These are phyloP conservation scores for Nomada goodeniana DNA, from an alignment of 2,888 invertebrate species.

Conservation along the genomic window DNA sequence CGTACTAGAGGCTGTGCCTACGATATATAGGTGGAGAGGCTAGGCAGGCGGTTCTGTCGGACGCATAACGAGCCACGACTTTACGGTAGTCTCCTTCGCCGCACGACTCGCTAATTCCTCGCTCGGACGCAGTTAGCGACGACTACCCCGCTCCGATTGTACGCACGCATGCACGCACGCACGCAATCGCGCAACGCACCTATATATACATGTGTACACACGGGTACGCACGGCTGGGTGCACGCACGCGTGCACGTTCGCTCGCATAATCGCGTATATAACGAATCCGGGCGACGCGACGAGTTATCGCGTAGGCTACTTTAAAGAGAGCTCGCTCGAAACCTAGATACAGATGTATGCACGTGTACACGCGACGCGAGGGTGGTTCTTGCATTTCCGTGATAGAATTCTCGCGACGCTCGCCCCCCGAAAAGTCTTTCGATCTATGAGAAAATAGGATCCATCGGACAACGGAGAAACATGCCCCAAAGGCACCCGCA, in stretches of 20 bases:
- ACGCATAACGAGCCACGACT: constrained; percentile 61
- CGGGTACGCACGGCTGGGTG: constrained; percentile 4
- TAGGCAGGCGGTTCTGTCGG: constrained; percentile 32
- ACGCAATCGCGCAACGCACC: constrained; percentile 37
- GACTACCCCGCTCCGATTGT: constrained; percentile 35
- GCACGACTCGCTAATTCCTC: constrained; percentile 69
- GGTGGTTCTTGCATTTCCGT: no score
- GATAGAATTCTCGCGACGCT: no score
- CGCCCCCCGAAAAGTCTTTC: no score
- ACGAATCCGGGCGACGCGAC: no score
- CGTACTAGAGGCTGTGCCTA: constrained; percentile 14
- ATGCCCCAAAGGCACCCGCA: no score
- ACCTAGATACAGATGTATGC: no score
- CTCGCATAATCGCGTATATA: no score
- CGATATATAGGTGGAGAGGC: constrained; percentile 23
- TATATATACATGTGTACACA: constrained; percentile 39
- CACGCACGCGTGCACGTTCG: background rate
- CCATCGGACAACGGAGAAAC: no score
- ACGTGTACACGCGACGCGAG: no score
- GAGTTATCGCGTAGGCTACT: no score
- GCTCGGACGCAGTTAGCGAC: constrained; percentile 60
- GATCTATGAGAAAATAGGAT: no score
- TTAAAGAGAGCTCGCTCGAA: no score
- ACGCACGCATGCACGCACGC: constrained; percentile 32
- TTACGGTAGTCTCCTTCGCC: constrained; percentile 62